Evolutionary conservation across 2,888 invertebrate genomes (phyloP).

Genomic region (Spialia ferax): DNA sequence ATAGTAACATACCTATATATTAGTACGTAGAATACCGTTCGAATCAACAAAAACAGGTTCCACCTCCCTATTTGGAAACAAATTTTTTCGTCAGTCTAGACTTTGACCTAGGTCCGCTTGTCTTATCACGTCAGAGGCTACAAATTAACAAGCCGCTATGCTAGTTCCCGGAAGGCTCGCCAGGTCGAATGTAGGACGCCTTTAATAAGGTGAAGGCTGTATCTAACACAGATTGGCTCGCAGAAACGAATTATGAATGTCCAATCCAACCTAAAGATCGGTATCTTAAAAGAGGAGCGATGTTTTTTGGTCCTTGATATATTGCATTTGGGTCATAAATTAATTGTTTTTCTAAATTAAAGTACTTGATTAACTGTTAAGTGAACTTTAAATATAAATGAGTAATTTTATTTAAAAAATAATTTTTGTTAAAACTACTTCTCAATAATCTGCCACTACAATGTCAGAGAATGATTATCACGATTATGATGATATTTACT

Average conservation of each 20-base stretch:
- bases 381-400: no score
- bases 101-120: constrained; percentile 7
- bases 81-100: neutral
- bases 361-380: no score
- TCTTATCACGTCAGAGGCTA: constrained; percentile 1
- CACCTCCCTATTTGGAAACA: neutral
- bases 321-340: no score
- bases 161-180: constrained; percentile 1
- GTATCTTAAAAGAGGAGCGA: no score
- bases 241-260: neutral
- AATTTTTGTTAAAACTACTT: no score
- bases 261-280: neutral
- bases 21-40: neutral
- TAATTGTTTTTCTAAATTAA: no score
- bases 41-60: neutral
- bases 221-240: neutral
- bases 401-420: no score
- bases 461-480: no score
- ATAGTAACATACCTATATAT: no score
- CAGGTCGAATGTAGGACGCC: constrained; percentile 4
- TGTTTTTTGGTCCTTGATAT: no score
- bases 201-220: constrained; percentile 11
- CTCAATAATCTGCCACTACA: no score
- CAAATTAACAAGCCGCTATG: neutral
- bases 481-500: no score